Conservation (phyloP, 2,888 invertebrate species). For the Microctonus hyperodae region DNA sequence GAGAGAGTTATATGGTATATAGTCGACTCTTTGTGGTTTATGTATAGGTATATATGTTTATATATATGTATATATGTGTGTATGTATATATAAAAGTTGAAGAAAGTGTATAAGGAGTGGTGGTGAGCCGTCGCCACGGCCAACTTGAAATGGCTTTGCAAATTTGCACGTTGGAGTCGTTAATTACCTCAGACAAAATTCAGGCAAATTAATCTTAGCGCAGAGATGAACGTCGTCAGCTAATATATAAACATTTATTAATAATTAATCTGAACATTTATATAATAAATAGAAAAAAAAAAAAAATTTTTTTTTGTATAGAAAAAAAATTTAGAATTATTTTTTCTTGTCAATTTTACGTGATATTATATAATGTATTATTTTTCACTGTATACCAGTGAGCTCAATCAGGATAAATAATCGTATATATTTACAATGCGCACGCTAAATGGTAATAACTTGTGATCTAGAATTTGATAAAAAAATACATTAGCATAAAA, state of each 20-base stretch:
- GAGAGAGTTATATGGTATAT: too few relatives aligned
- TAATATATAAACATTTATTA: too few relatives aligned
- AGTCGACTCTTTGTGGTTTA: neutral
- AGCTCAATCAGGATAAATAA: neutral
- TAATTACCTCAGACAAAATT: constrained; percentile 51
- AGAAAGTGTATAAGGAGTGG: constrained; percentile 35
- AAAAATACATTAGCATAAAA: constrained; percentile 12
- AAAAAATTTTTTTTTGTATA: too few relatives aligned
- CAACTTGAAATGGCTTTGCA: constrained; percentile 61
- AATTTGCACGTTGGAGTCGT: constrained; percentile 56
- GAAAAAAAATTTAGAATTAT: neutral
- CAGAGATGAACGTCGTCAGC: constrained; percentile 2
- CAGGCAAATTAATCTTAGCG: neutral
- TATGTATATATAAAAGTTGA: constrained; percentile 50
- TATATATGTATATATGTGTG: constrained; percentile 34
- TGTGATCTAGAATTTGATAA: constrained; percentile 14
- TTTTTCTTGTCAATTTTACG: neutral
- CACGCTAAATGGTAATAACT: constrained; percentile 14
- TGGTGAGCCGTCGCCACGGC: constrained; percentile 40
- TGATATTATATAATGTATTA: too few relatives aligned
- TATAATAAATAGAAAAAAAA: too few relatives aligned
- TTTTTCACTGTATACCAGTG: too few relatives aligned
- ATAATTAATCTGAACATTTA: too few relatives aligned
- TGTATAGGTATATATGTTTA: neutral
- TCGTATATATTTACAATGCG: neutral